Conservation (phyloP, 2,888 invertebrate genomes). For the Hydriomena furcata region DNA sequence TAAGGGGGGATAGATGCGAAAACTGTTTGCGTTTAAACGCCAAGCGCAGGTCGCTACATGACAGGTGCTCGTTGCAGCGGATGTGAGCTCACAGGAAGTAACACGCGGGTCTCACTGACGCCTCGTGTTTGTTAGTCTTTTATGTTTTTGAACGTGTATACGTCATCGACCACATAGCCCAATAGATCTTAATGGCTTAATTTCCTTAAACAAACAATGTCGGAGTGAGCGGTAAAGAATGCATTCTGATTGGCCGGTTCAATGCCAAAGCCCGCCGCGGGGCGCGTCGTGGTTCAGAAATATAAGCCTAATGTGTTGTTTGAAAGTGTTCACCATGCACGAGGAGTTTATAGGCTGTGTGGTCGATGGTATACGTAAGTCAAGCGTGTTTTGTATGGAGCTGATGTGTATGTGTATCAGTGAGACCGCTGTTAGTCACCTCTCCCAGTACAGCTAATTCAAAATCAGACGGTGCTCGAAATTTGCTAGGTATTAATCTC, state of each 20-base stretch:
- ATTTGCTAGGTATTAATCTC: not conserved
- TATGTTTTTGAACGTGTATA: not conserved
- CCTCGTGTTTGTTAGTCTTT: constrained; percentile 13
- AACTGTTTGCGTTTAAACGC: constrained; percentile 43
- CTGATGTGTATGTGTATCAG: constrained; percentile 18
- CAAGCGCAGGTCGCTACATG: constrained; percentile 53
- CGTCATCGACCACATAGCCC: too few species aligned
- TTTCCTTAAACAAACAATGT: too few species aligned
- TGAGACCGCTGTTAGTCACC: constrained; percentile 43
- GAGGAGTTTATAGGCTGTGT: too few species aligned
- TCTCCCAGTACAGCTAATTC: constrained; percentile 36
- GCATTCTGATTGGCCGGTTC: too few species aligned
- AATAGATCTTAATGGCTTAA: too few species aligned
- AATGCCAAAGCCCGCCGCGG: too few species aligned
- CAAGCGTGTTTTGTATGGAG: constrained; percentile 15
- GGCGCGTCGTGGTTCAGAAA: too few species aligned
- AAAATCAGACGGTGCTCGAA: constrained; percentile 38
- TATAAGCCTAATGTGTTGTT: too few species aligned
- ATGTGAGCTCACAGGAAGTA: constrained; percentile 13
- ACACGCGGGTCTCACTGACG: constrained; percentile 20
- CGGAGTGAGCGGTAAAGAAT: too few species aligned
- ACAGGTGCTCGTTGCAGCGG: constrained; percentile 36
- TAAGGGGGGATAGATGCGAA: constrained; percentile 19
- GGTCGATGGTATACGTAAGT: constrained; percentile 5
- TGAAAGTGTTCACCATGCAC: too few species aligned